These are phyloP conservation scores for Acromyrmex heyeri DNA, from an alignment of 1,140 invertebrate genomes.

Conservation along the genomic window DNA sequence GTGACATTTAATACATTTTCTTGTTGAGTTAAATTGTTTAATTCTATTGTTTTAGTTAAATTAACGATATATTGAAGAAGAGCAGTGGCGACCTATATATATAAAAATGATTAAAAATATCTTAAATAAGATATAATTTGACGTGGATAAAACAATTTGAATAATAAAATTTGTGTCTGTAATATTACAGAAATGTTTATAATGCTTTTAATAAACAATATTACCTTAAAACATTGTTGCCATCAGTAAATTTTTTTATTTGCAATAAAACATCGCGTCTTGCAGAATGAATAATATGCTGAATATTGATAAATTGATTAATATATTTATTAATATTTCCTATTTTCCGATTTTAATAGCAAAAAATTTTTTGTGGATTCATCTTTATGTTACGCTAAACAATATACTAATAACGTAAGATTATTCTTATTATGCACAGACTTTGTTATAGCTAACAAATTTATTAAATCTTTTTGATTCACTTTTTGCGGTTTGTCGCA, in stretches of 20 bases:
- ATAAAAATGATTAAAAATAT: too few relatives aligned
- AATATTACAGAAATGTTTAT: conserved; percentile 4
- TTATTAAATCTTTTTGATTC: neutral
- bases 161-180: neutral
- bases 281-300: neutral
- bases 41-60: too few relatives aligned
- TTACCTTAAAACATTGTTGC: neutral
- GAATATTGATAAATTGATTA: neutral
- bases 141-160: neutral
- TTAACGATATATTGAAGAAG: too few relatives aligned
- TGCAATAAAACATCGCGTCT: neutral
- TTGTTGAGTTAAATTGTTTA: too few relatives aligned
- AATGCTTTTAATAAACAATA: neutral
- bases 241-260: neutral
- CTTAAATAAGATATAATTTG: too few relatives aligned
- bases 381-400: neutral
- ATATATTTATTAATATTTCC: neutral
- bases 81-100: too few relatives aligned
- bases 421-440: neutral
- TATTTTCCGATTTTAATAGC: neutral
- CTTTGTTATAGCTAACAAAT: neutral
- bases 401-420: neutral
- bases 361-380: neutral
- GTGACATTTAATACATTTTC: too few relatives aligned
- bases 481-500: neutral